A percentile compares a stretch with the other conserved stretches of the same genome.
Evolutionary conservation across 2,797 vertebrate species (phyloP).

Genomic region (Harpagifer antarcticus): DNA sequence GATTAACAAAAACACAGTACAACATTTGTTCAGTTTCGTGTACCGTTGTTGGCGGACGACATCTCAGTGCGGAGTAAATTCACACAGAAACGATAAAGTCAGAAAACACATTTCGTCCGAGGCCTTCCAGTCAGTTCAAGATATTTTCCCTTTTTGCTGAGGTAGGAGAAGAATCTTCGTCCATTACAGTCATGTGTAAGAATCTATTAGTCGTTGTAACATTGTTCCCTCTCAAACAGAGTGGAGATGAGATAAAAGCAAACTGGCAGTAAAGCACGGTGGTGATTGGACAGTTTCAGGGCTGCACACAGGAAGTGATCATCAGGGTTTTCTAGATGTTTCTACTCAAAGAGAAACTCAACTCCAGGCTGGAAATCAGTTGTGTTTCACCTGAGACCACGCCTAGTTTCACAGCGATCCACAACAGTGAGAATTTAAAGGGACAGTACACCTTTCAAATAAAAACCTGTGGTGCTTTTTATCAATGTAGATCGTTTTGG

Average conservation of each 20-base stretch:
- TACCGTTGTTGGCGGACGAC: slow-evolving; percentile 8
- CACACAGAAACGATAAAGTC: slow-evolving; percentile 1
- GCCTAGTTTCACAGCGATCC: background rate
- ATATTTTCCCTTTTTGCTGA: slow-evolving; percentile 76
- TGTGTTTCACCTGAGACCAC: background rate
- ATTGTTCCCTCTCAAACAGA: slow-evolving; percentile 12
- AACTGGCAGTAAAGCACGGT: slow-evolving; percentile 58
- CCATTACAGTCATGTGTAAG: slow-evolving; percentile 27
- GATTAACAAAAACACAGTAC: slow-evolving; percentile 8
- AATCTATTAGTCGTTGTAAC: slow-evolving; percentile 13
- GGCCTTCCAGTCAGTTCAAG: slow-evolving; percentile 36
- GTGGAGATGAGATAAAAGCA: slow-evolving; percentile 9
- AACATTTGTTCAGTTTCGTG: background rate
- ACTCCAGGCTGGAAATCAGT: background rate
- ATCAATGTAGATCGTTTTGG: too few relatives aligned
- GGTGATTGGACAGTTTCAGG: slow-evolving; percentile 48
- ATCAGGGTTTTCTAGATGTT: slow-evolving; percentile 9
- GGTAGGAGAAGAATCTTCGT: slow-evolving; percentile 68
- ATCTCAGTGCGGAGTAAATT: slow-evolving; percentile 9
- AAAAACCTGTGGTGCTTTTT: too few relatives aligned
- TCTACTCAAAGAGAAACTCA: background rate
- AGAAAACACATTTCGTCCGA: slow-evolving; percentile 18
- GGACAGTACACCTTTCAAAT: too few relatives aligned
- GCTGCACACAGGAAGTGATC: background rate
- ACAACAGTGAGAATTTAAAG: background rate